These are phyloP conservation scores for Meteorus cinctellus DNA, from an alignment of 2,888 invertebrate species.

Conservation along the genomic window DNA sequence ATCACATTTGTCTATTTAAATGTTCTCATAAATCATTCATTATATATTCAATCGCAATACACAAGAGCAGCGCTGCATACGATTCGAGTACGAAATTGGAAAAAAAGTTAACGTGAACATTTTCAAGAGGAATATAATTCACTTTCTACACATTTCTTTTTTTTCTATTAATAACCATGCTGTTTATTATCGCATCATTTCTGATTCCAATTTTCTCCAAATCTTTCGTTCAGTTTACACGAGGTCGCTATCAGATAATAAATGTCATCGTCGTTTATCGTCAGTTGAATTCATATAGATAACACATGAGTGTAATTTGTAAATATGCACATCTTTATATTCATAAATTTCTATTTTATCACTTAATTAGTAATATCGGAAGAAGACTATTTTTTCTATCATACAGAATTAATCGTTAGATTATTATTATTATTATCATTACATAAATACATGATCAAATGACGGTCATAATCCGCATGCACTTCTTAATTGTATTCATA, in stretches of 20 bases:
- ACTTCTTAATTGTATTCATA: conserved; percentile 14
- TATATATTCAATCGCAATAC: no score
- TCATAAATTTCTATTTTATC: conserved; percentile 40
- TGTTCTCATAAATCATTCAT: no score
- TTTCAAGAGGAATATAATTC: no score
- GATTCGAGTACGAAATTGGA: no score
- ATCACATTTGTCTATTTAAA: no score
- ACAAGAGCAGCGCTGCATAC: no score
- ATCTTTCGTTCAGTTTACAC: neutral
- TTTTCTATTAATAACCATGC: neutral
- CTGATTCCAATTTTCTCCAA: no score
- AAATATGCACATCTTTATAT: conserved; percentile 47
- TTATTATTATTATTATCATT: neutral
- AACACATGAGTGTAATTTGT: neutral
- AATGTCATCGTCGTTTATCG: conserved; percentile 1
- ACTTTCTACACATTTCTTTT: neutral
- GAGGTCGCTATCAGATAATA: neutral
- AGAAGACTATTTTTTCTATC: conserved; percentile 19
- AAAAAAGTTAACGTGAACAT: no score
- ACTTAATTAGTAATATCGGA: conserved; percentile 22
- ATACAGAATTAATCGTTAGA: neutral
- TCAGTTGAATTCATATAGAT: neutral
- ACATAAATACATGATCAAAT: conserved; percentile 41
- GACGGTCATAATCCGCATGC: neutral
- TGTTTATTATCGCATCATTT: neutral